phyloP scores from a whole-genome alignment of 2,797 vertebrate genomes.

The Acipenser transmontanus region DNA sequence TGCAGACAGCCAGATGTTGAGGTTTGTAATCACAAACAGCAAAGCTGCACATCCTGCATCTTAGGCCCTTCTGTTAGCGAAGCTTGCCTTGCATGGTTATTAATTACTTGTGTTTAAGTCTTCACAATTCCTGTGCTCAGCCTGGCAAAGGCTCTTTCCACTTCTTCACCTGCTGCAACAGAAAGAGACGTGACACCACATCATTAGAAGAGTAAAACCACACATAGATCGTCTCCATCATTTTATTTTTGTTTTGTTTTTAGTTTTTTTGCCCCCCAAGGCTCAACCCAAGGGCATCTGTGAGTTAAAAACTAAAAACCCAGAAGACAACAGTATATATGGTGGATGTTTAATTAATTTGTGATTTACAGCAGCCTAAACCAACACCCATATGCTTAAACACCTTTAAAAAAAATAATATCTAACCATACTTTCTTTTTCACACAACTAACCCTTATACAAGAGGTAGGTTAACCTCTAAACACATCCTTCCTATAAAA shows the following conservation, averaged over 20 bases:
- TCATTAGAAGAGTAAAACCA: slow-evolving; percentile 59
- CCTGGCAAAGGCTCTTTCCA: slow-evolving; percentile 33
- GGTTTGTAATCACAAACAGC: slow-evolving; percentile 44
- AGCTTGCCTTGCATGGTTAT: slow-evolving; percentile 44
- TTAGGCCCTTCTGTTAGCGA: slow-evolving; percentile 39
- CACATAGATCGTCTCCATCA: slow-evolving; percentile 15
- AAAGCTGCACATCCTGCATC: slow-evolving; percentile 41
- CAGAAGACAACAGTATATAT: too few species aligned
- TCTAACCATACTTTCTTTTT: too few species aligned
- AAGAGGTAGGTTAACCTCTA: too few species aligned
- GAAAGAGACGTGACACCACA: slow-evolving; percentile 62
- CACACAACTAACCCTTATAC: too few species aligned
- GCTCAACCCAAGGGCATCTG: slow-evolving; percentile 52
- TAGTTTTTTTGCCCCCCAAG: slow-evolving; percentile 42
- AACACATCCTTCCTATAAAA: too few species aligned
- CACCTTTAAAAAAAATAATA: too few species aligned
- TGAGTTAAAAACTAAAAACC: slow-evolving; percentile 37
- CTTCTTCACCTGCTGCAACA: slow-evolving; percentile 62
- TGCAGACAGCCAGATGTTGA: slow-evolving; percentile 60
- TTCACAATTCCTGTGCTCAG: slow-evolving; percentile 17
- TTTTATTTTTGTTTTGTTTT: too few species aligned
- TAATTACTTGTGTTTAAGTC: slow-evolving; percentile 33
- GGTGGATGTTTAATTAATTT: too few species aligned
- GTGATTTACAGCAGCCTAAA: too few species aligned
- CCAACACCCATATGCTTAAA: too few species aligned